A percentile compares a stretch with the other conserved stretches of the same genome.
These are phyloP conservation scores for Hirtodrosophila trivittata DNA, from an alignment of 2,888 invertebrate genomes.

Conservation along the genomic window DNA sequence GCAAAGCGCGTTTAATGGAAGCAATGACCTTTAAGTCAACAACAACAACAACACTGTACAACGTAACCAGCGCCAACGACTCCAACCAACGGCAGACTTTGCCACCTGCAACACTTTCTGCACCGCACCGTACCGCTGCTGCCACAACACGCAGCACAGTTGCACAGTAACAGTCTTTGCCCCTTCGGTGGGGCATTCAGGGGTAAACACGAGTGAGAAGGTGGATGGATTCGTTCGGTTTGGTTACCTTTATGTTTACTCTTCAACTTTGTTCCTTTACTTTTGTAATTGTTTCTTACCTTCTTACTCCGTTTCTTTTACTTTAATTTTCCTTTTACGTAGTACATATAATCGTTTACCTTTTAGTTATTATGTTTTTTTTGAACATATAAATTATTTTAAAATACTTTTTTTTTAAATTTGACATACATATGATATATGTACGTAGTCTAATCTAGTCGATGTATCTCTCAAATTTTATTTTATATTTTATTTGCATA, in stretches of 20 bases:
- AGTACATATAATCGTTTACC: slow-evolving; percentile 13
- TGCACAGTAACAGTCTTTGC: slow-evolving; percentile 42
- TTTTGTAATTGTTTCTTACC: slow-evolving; percentile 17
- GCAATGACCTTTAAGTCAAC: slow-evolving; percentile 77
- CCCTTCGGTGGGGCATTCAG: slow-evolving; percentile 1
- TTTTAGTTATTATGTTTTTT: slow-evolving; percentile 13
- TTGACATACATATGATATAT: no score
- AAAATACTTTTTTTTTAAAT: no score
- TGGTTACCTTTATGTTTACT: slow-evolving; percentile 27
- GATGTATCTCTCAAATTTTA: no score
- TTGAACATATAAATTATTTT: no score
- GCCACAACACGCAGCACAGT: slow-evolving; percentile 26
- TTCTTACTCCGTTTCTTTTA: background rate
- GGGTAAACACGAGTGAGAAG: background rate
- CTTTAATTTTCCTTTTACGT: background rate
- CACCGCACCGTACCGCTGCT: background rate
- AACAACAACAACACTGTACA: no score
- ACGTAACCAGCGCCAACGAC: slow-evolving; percentile 40
- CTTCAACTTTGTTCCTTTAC: slow-evolving; percentile 23
- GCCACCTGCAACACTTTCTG: slow-evolving; percentile 12
- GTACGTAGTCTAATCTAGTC: no score
- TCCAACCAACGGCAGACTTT: slow-evolving; percentile 11
- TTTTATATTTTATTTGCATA: no score
- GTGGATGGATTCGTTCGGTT: slow-evolving; percentile 6
- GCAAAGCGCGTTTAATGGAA: slow-evolving; percentile 70